phyloP scores from a whole-genome alignment of 2,797 vertebrate genomes.

The Remorina albescens region DNA sequence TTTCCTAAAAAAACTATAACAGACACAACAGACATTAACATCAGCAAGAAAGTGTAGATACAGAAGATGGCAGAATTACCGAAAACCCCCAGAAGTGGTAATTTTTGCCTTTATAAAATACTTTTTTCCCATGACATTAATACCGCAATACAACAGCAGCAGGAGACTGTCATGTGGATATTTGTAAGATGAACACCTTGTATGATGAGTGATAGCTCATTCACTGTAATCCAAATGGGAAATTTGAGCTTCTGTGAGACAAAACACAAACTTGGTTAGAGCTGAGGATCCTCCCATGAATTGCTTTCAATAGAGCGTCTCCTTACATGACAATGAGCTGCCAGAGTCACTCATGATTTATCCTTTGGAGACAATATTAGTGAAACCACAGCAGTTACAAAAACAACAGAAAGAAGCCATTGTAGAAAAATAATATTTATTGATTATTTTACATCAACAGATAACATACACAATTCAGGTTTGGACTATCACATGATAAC shows the following conservation, averaged over 20 bases:
- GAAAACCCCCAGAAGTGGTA: not conserved
- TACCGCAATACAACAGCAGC: conserved; percentile 14
- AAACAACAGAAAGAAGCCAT: not conserved
- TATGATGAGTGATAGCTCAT: conserved; percentile 28
- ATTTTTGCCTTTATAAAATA: not conserved
- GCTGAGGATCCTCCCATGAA: conserved; percentile 4
- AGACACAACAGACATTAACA: not conserved
- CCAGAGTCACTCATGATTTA: not conserved
- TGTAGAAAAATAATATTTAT: conserved; percentile 66
- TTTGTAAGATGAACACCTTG: conserved; percentile 18
- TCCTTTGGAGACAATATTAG: conserved; percentile 12
- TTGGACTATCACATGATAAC: conserved; percentile 11
- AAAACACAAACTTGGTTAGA: conserved; percentile 23
- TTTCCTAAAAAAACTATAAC: not conserved
- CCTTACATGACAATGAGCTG: conserved; percentile 11
- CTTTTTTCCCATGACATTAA: not conserved
- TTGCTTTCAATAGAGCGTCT: not conserved
- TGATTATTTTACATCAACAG: conserved; percentile 16
- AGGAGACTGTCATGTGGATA: not conserved
- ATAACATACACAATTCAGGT: conserved; percentile 17
- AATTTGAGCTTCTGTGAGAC: conserved; percentile 49
- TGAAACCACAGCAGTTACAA: not conserved
- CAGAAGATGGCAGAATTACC: not conserved
- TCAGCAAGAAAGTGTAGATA: not conserved
- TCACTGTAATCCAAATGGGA: conserved; percentile 26